These are phyloP conservation scores for Icerya purchasi DNA, from an alignment of 2,888 invertebrate genomes.

Conservation along the genomic window DNA sequence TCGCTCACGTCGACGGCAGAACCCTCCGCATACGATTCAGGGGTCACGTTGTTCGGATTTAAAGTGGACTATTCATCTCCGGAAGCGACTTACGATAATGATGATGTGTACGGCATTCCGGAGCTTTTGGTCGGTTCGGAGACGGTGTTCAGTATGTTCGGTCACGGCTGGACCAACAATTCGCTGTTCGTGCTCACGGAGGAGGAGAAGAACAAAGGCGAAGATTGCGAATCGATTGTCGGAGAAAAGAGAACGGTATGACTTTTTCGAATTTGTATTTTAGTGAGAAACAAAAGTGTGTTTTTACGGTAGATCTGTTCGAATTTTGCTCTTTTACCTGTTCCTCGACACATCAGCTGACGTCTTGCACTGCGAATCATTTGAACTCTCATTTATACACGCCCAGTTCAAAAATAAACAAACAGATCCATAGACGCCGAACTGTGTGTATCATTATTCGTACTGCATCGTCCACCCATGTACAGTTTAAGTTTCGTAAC, in stretches of 20 bases:
- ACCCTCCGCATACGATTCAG: neutral
- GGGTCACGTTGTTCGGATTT: conserved; percentile 19
- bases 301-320: too few species aligned
- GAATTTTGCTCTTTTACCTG: too few species aligned
- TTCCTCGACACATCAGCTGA: too few species aligned
- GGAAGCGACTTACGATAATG: conserved; percentile 17
- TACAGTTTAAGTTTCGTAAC: too few species aligned
- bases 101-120: conserved; percentile 36
- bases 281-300: too few species aligned
- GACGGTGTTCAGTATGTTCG: conserved; percentile 49
- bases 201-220: conserved; percentile 30
- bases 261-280: neutral
- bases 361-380: too few species aligned
- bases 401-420: too few species aligned
- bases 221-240: conserved; percentile 39
- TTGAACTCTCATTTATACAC: too few species aligned
- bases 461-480: too few species aligned
- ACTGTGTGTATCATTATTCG: too few species aligned
- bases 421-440: too few species aligned
- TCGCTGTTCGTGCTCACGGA: conserved; percentile 51
- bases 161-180: conserved; percentile 38
- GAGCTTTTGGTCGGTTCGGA: conserved; percentile 37
- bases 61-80: conserved; percentile 21
- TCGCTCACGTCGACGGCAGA: neutral
- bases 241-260: conserved; percentile 28